Evolutionary conservation across 2,888 invertebrate species (phyloP).

Genomic region (Eupithecia exiguata): DNA sequence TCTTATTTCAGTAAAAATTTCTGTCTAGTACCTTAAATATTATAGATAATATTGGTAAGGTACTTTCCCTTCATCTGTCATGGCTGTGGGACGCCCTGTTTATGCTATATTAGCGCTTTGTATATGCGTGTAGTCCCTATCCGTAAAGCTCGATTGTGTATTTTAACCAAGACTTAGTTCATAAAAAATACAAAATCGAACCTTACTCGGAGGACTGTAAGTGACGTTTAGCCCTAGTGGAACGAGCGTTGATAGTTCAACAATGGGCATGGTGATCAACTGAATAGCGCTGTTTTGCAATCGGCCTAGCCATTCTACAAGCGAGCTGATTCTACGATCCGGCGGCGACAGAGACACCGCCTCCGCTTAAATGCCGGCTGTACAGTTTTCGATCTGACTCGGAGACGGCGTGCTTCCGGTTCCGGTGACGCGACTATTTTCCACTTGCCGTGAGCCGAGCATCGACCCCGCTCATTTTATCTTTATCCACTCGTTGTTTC

Average conservation of each 20-base stretch:
- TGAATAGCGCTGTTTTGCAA: not conserved
- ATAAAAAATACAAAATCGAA: too few species aligned
- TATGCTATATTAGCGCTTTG: too few species aligned
- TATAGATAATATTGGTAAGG: too few species aligned
- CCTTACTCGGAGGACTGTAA: too few species aligned
- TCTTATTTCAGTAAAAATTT: too few species aligned
- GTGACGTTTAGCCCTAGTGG: not conserved
- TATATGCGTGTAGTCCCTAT: too few species aligned
- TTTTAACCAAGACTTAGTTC: too few species aligned
- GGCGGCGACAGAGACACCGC: not conserved
- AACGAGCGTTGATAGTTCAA: not conserved
- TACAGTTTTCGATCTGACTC: slow-evolving; percentile 53
- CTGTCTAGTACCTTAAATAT: too few species aligned
- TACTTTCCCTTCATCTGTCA: too few species aligned
- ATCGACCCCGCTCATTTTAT: slow-evolving; percentile 50
- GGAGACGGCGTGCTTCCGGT: slow-evolving; percentile 58
- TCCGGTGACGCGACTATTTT: slow-evolving; percentile 53
- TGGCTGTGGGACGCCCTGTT: too few species aligned
- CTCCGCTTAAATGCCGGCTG: slow-evolving; percentile 29
- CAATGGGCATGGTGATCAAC: not conserved
- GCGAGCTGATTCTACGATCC: not conserved
- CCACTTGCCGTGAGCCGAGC: slow-evolving; percentile 44
- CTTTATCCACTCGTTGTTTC: slow-evolving; percentile 52
- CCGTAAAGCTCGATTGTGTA: too few species aligned
- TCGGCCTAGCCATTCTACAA: not conserved